Evolutionary conservation across 2,797 vertebrate species (phyloP).

Genomic region (Malacoctenus gilli): DNA sequence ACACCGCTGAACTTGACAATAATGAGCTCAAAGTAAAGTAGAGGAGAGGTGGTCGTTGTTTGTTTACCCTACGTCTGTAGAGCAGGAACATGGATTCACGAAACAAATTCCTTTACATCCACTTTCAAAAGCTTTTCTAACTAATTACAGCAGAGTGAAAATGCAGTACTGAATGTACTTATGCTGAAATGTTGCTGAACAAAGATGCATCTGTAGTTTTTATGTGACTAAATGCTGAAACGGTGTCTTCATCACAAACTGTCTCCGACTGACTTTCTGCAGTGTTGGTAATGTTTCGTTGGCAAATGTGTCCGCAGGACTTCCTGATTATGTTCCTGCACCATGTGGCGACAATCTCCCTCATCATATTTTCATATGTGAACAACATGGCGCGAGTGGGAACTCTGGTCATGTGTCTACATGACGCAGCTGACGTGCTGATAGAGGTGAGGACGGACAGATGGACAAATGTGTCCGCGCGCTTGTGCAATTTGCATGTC

Average conservation of each 20-base stretch:
- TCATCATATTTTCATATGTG: constrained; percentile 93
- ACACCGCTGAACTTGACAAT: neutral
- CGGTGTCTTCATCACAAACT: neutral
- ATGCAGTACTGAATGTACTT: too few species aligned
- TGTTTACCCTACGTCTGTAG: too few species aligned
- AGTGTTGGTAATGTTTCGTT: constrained; percentile 35
- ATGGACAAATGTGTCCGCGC: too few species aligned
- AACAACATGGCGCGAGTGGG: constrained; percentile 96
- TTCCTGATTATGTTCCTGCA: constrained; percentile 96
- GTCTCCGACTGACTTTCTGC: constrained; percentile 1
- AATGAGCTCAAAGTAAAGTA: too few species aligned
- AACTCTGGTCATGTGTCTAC: constrained; percentile 92
- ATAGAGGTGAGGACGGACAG: constrained; percentile 88
- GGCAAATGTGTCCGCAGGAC: constrained; percentile 83
- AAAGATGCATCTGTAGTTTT: constrained; percentile 2
- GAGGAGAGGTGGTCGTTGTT: too few species aligned
- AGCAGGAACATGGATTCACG: constrained; percentile 1
- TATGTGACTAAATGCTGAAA: constrained; percentile 5
- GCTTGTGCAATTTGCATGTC: too few species aligned
- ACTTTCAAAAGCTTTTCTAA: too few species aligned
- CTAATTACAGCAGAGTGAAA: too few species aligned
- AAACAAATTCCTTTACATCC: neutral
- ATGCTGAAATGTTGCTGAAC: too few species aligned
- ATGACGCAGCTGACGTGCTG: constrained; percentile 89
- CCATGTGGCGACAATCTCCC: constrained; percentile 87